Evolutionary conservation across 2,888 invertebrate species (phyloP), one percentile per base, ranked within the genome.

Genomic region (Pomacea canaliculata): DNA sequence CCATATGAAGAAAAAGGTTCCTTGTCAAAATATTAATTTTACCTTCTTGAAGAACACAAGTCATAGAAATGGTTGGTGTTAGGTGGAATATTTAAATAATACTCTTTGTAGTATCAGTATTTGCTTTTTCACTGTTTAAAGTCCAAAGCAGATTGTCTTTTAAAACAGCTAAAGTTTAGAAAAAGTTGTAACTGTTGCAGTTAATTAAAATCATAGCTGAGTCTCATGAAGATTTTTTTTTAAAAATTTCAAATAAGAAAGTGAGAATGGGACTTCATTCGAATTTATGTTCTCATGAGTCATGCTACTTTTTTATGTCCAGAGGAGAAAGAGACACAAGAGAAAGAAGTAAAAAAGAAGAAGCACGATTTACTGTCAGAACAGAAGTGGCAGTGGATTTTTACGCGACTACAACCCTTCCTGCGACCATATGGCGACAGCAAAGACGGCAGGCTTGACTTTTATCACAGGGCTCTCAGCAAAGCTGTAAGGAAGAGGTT

Each of bases 1-100:
- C 88, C 89, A 18, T 89, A 85, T 82, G 89, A 89, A 80, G 90
- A 90, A 79, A 90, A 90, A 84, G 90, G 90, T 89, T 49, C 4
- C 19, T 23, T 27, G 48, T 23, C 12, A 37, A 10, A 46, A 46
- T 13, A 37, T 68, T 68, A 37, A 46, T 68, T 68, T 37, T 46
- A 23, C 27, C 16, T 23, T 46, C 23, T 67, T 67, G 59, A 51
- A 7, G 12, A n/a, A 48, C 59, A 68, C 49, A 60, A 48, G n/a
- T 62, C 23, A 62, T 18, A 19, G 19, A 62, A 62, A 18, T 62
- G n/a, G n/a, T 62, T n/a, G n/a, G 62, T 18, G n/a, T 19, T 62
- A 18, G n/a, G n/a, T 10, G 23, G 65, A 65, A 65, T 27, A 23
- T 65, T 12, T 7, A 27, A 65, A 37, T 19, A 65, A n/a, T n/a